Conservation (phyloP, 2,888 invertebrate species). For the Crematogaster levior region DNA sequence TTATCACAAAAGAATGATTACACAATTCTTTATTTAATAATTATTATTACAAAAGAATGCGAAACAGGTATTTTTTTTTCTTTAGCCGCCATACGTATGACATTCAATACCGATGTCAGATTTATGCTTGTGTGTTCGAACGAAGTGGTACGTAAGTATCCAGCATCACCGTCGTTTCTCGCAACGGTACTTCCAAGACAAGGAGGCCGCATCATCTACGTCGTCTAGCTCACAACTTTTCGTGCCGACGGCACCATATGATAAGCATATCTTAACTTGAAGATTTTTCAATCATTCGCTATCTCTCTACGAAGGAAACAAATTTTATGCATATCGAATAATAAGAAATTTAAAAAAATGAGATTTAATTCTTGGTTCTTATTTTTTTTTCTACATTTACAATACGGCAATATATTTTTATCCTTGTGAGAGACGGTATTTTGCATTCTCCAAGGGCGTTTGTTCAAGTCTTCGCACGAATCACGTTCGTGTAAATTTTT, state of each 20-base stretch:
- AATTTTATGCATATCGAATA: background rate
- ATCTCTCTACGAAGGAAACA: background rate
- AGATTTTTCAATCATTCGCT: conserved; percentile 14
- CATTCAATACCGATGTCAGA: conserved; percentile 23
- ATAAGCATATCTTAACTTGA: conserved; percentile 2
- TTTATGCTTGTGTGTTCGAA: conserved; percentile 31
- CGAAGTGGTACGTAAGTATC: conserved; percentile 28
- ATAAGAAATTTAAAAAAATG: background rate
- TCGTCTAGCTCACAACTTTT: conserved; percentile 43
- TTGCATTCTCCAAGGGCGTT: background rate
- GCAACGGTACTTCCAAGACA: conserved; percentile 45
- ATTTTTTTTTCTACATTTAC: background rate
- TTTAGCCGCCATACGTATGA: background rate
- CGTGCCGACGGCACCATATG: conserved; percentile 32
- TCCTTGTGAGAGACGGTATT: background rate
- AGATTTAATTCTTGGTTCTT: background rate
- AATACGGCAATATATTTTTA: background rate
- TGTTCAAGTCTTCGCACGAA: background rate
- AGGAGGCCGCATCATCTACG: conserved; percentile 45
- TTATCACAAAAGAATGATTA: background rate
- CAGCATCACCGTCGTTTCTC: conserved; percentile 35
- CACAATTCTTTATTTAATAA: background rate
- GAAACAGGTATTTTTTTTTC: background rate
- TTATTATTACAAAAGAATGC: background rate
- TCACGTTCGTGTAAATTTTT: conserved; percentile 8